Percentiles rank a stretch among this genome's conserved stretches.
Evolutionary conservation across 1,140 invertebrate genomes (phyloP).

Genomic region (Drosophila bifasciata): DNA sequence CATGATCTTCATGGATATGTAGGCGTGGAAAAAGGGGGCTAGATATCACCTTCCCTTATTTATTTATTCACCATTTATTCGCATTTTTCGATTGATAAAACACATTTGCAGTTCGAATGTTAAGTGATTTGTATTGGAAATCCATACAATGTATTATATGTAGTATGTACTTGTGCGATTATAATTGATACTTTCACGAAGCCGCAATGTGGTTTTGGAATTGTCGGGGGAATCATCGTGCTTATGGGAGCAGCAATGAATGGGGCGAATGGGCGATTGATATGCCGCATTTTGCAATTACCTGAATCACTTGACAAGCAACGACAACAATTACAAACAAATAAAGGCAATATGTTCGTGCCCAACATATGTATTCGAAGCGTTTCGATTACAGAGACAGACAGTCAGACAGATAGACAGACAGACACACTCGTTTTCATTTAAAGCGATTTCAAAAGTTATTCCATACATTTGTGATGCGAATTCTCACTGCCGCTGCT

Average conservation of each 20-base stretch:
- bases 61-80: too few relatives aligned
- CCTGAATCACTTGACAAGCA: conserved; percentile 44
- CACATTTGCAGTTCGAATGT: conserved; percentile 9
- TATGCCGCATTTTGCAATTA: conserved; percentile 40
- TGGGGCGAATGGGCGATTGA: not conserved
- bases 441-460: conserved; percentile 5
- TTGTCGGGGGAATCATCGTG: conserved; percentile 3
- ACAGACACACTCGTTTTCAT: conserved; percentile 1
- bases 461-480: conserved; percentile 7
- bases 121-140: conserved; percentile 7
- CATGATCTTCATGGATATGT: too few relatives aligned
- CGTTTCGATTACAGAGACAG: conserved; percentile 32
- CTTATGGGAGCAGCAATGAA: conserved; percentile 12
- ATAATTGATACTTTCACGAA: conserved; percentile 11
- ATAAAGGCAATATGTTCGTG: conserved; percentile 57
- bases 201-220: conserved; percentile 1
- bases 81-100: too few relatives aligned
- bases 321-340: conserved; percentile 24
- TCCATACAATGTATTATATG: conserved; percentile 10
- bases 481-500: not conserved
- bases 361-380: conserved; percentile 46
- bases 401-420: not conserved
- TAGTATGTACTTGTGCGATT: too few relatives aligned
- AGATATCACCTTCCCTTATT: too few relatives aligned
- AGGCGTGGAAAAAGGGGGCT: too few relatives aligned